phyloP scores from a whole-genome alignment of 2,797 vertebrate species.

The Diplodus puntazzo region DNA sequence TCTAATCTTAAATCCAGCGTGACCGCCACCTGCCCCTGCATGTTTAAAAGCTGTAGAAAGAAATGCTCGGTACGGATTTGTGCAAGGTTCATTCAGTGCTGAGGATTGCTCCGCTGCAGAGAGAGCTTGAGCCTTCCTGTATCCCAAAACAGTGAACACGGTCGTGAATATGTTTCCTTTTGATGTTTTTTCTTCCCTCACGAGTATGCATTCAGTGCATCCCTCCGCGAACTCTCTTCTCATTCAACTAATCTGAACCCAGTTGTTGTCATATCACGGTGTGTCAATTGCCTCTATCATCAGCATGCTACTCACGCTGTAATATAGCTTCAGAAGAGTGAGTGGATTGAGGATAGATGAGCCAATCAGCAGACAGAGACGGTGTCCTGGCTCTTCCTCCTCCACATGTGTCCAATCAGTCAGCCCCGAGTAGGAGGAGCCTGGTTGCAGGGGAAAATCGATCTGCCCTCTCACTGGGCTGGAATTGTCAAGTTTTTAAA shows the following conservation, averaged over 20 bases:
- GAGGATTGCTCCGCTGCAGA: neutral
- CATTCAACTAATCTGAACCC: neutral
- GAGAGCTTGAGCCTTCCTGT: neutral
- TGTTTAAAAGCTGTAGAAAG: slow-evolving; percentile 22
- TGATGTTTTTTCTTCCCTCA: neutral
- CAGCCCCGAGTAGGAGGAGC: slow-evolving; percentile 47
- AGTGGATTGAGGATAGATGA: slow-evolving; percentile 10
- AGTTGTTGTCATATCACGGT: neutral
- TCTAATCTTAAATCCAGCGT: slow-evolving; percentile 23
- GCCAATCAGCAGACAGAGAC: slow-evolving; percentile 62
- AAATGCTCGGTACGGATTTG: slow-evolving; percentile 15
- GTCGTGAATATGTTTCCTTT: neutral
- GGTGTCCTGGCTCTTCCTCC: slow-evolving; percentile 42
- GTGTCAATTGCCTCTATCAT: slow-evolving; percentile 9
- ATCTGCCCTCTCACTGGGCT: slow-evolving; percentile 53
- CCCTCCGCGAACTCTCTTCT: neutral
- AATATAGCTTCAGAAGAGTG: neutral
- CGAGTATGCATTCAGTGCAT: neutral
- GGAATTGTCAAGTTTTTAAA: slow-evolving; percentile 72
- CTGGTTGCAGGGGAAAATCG: slow-evolving; percentile 59
- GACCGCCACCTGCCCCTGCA: slow-evolving; percentile 24
- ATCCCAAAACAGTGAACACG: slow-evolving; percentile 32
- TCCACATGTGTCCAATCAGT: slow-evolving; percentile 66
- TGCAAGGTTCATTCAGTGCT: slow-evolving; percentile 16
- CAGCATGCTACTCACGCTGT: slow-evolving; percentile 48